Base-by-base conservation (phyloP, 2,888 invertebrate species). In the Eumerus sabulonum region DNA sequence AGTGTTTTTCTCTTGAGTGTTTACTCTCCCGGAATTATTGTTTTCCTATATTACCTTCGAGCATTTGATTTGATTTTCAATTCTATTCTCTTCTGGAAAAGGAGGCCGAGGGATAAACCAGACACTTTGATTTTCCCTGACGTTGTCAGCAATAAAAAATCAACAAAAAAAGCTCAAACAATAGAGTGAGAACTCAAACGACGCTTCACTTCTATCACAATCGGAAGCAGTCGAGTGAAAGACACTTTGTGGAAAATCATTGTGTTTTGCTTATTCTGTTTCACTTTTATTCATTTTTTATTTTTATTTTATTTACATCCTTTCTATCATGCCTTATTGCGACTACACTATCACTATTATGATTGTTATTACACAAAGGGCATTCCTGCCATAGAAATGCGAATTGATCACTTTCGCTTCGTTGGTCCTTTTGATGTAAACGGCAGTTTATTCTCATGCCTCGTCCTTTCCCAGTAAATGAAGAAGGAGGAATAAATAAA, bases 341-440 rank as follows among this genome's bases (percentile, higher is more conserved):
- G 62, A 63, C 60, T 64, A 60, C 45, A 67, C 68, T 77, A 56
- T 73, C 47, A 73, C 63, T 63, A 42, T 73, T 72, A 68, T 72
- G 73, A 63, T 68, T 77, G 62, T 57, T 48, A 47, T 62, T 67
- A 53, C 59, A 48, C 42, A 45, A 56, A 68, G 63, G 73, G 73
- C 63, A 47, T 63, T 36, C 53, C 48, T 48, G 67, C 67, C 67
- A 54, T 77, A 73, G 63, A 74, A 74, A 79, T 64, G 74, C 74
- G 54, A 74, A 79, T 74, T 79, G 74, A 74, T 79, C 79, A 74
- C 64, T 70, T 74, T 70, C 68, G 14, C 54, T 70, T 59, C 50
- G 79, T 68, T 79, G 74, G 64, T 74, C 74, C 60, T 36, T 74
- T 74, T 79, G 59, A 70, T 45, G 63, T 54, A 63, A 56, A 27